These are phyloP conservation scores for Melopsittacus undulatus DNA, from an alignment of 2,797 vertebrate species.

Conservation along the genomic window DNA sequence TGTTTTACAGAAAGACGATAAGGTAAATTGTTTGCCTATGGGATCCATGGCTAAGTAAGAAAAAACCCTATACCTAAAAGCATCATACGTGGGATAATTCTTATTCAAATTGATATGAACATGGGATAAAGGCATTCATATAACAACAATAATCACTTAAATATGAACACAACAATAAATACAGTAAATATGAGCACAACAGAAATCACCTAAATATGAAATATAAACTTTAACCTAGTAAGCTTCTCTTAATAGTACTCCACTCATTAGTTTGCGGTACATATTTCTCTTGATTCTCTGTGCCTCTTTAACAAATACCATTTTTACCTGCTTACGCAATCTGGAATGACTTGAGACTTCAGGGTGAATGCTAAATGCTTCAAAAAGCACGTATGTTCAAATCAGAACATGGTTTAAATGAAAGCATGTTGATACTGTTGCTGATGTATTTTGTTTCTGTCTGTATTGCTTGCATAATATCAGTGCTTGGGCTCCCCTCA, in stretches of 20 bases:
- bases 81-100: not conserved
- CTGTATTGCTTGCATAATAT: constrained; percentile 41
- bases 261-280: not conserved
- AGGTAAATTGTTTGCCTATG: not conserved
- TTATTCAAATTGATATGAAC: not conserved
- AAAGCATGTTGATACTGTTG: constrained; percentile 13
- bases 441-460: constrained; percentile 18
- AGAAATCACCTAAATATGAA: not conserved
- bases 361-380: not conserved
- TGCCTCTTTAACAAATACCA: not conserved
- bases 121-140: not conserved
- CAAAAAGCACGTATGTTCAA: not conserved
- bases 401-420: constrained; percentile 2
- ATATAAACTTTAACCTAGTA: not conserved
- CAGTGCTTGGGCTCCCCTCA: not conserved
- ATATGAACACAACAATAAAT: not conserved
- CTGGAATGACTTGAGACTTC: not conserved
- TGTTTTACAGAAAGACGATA: not conserved
- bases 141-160: not conserved
- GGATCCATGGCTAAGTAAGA: not conserved
- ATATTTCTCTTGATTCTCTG: not conserved
- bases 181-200: not conserved
- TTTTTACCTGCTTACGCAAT: constrained; percentile 20
- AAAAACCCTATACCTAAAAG: not conserved
- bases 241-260: not conserved